phyloP scores from a whole-genome alignment of 2,888 invertebrate species.

The Heterodera filipjevi region DNA sequence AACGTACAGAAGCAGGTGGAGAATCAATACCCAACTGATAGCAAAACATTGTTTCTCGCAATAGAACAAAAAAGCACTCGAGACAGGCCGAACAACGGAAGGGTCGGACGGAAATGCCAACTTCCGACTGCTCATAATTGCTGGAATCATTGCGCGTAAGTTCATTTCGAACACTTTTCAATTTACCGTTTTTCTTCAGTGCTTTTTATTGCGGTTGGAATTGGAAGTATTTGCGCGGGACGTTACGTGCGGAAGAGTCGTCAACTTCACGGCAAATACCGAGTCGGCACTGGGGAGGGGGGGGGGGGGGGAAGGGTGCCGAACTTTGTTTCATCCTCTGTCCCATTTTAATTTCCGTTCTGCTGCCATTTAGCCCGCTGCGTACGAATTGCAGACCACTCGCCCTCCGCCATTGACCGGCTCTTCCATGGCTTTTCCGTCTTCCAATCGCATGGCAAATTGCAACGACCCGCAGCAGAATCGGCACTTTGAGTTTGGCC shows the following conservation, averaged over 20 bases:
- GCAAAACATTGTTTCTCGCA: not conserved
- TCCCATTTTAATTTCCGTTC: too few species aligned
- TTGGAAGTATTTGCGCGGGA: constrained; percentile 28
- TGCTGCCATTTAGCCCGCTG: constrained; percentile 14
- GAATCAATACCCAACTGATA: not conserved
- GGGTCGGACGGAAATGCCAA: not conserved
- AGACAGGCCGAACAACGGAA: not conserved
- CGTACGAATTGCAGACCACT: constrained; percentile 27
- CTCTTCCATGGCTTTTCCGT: not conserved
- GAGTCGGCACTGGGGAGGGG: not conserved
- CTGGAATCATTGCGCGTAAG: constrained; percentile 19
- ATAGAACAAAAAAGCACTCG: not conserved
- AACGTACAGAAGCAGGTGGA: not conserved
- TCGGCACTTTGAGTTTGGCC: not conserved
- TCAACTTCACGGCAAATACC: constrained; percentile 34
- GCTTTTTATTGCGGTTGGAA: constrained; percentile 22
- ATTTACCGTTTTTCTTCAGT: constrained; percentile 10
- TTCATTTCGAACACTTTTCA: not conserved
- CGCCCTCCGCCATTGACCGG: constrained; percentile 1
- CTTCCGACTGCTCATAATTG: constrained; percentile 11
- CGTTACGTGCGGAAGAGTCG: constrained; percentile 34
- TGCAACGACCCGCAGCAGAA: not conserved
- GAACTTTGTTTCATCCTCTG: too few species aligned
- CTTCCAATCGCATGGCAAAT: not conserved
- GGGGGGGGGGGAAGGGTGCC: not conserved